phyloP scores from a whole-genome alignment of 2,797 vertebrate genomes.

The Hydrophis major region DNA sequence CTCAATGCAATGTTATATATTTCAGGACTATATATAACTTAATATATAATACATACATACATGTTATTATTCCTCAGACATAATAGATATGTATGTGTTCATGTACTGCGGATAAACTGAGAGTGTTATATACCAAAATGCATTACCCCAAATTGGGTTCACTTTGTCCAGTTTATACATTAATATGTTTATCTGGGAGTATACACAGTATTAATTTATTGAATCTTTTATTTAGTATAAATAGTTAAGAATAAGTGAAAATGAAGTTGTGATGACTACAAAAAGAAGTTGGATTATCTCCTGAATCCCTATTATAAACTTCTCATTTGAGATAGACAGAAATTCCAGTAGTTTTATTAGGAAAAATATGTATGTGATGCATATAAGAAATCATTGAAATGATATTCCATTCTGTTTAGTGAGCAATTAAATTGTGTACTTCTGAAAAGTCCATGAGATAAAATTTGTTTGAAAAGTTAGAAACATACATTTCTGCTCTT shows the following conservation, averaged over 20 bases:
- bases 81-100: no score
- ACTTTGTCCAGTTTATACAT: not conserved
- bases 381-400: not conserved
- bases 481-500: slow-evolving; percentile 25
- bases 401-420: slow-evolving; percentile 15
- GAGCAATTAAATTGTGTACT: slow-evolving; percentile 33
- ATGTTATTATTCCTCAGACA: no score
- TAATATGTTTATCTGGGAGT: not conserved
- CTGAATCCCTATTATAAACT: not conserved
- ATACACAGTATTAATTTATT: not conserved
- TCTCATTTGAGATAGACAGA: not conserved
- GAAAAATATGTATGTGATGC: slow-evolving; percentile 15
- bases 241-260: not conserved
- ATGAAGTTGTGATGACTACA: not conserved
- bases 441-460: slow-evolving; percentile 10
- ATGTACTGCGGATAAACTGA: not conserved
- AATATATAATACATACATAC: no score
- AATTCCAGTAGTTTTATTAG: slow-evolving; percentile 1
- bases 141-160: not conserved
- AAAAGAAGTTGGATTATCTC: not conserved
- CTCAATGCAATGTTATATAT: no score
- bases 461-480: slow-evolving; percentile 28
- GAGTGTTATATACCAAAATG: not conserved
- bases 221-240: not conserved
- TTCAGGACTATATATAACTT: no score